Percentiles rank a stretch among this genome's conserved stretches.
phyloP scores from a whole-genome alignment of 2,797 vertebrate species.

The Enteromius mattozi region DNA sequence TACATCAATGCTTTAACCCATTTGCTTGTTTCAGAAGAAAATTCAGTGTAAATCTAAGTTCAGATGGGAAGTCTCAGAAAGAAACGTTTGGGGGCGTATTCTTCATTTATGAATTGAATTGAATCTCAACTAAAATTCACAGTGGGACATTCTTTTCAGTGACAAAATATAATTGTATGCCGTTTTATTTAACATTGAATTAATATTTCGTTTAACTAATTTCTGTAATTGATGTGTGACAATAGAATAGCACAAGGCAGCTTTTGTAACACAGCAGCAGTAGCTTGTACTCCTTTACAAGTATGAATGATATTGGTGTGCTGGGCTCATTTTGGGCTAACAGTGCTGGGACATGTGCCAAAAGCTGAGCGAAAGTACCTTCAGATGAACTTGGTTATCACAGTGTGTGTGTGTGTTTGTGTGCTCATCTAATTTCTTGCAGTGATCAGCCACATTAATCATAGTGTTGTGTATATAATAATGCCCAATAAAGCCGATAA shows the following conservation, averaged over 20 bases:
- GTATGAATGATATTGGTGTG: slow-evolving; percentile 5
- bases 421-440: slow-evolving; percentile 75
- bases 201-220: neutral
- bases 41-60: neutral
- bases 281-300: slow-evolving; percentile 7
- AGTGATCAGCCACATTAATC: slow-evolving; percentile 77
- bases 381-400: slow-evolving; percentile 83
- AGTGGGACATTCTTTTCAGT: neutral
- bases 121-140: slow-evolving; percentile 6
- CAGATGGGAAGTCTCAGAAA: neutral
- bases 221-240: slow-evolving; percentile 30
- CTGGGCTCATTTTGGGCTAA: slow-evolving; percentile 57
- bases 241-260: neutral
- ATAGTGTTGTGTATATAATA: slow-evolving; percentile 75
- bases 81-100: neutral
- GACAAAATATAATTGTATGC: neutral
- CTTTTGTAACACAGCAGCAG: neutral
- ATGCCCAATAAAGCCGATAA: slow-evolving; percentile 77
- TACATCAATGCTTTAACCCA: neutral
- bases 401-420: slow-evolving; percentile 48
- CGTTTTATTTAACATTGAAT: slow-evolving; percentile 1
- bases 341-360: slow-evolving; percentile 71
- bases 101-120: neutral
- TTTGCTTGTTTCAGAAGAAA: neutral
- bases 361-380: slow-evolving; percentile 77